Conservation (phyloP, 2,888 invertebrate species). For the Polydesmus complanatus region DNA sequence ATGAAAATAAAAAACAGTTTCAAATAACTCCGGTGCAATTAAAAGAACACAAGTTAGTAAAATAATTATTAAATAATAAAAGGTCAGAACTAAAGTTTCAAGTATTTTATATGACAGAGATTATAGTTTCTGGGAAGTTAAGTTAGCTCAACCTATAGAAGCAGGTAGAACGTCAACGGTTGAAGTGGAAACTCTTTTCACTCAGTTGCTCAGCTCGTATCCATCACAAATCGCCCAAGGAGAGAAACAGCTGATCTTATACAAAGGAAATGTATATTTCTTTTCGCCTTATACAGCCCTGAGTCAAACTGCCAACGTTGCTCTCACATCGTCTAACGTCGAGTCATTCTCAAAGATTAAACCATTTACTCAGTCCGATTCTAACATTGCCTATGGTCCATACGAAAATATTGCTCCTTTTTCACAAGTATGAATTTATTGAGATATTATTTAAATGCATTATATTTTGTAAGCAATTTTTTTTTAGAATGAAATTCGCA, state of each 20-base stretch:
- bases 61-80: neutral
- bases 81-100: neutral
- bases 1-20: conserved; percentile 6
- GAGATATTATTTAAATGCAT: neutral
- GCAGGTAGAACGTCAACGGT: conserved; percentile 24
- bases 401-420: conserved; percentile 56
- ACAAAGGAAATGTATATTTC: conserved; percentile 65
- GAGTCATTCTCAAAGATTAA: conserved; percentile 70
- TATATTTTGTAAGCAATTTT: neutral
- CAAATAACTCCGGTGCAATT: conserved; percentile 5
- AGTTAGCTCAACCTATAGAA: conserved; percentile 40
- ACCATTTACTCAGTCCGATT: conserved; percentile 63
- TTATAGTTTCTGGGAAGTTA: conserved; percentile 39
- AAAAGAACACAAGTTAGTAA: conserved; percentile 6
- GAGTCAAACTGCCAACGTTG: conserved; percentile 67
- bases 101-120: conserved; percentile 22
- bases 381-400: conserved; percentile 75
- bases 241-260: conserved; percentile 85
- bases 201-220: conserved; percentile 63
- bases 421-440: conserved; percentile 28
- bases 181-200: conserved; percentile 56
- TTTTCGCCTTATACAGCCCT: conserved; percentile 67
- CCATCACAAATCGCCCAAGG: conserved; percentile 80
- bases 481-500: conserved; percentile 45
- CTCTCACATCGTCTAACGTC: conserved; percentile 59